Evolutionary conservation across 2,888 invertebrate species (phyloP), one percentile per base, ranked within the genome.

Genomic region (Netelia melanura): DNA sequence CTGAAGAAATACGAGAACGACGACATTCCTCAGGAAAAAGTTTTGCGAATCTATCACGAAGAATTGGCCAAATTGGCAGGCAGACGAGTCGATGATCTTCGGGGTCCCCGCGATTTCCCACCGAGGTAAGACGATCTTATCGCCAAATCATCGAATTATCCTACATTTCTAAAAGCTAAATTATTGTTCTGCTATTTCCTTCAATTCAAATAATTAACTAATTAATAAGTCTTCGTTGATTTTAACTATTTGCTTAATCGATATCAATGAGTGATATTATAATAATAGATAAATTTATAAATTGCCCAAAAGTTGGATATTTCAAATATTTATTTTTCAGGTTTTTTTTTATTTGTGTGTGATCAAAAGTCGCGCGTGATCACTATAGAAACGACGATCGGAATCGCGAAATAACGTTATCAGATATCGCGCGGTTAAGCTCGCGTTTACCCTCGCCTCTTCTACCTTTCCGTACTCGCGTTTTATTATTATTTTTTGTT

Each of bases 1-100:
- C 94, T 97, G 92, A 97, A 97, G 92, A 97, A 98, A 91, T 98
- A 98, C 94, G 97, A 98, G 94, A 98, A 98, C 94, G 98, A 97
- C 94, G 98, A 98, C 95, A 97, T 99, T 94, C 97, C 99, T 56
- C 98, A 99, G 93, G 99, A 99, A 93, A 98, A 98, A 94, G 98
- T 99, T 90, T 97, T 97, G 61, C 96, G 98, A 91, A 98, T 99
- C 91, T 99, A 99, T 93, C 98, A 99, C 91, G 98, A 98, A 92
- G 98, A 99, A 93, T 95, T 99, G 86, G 97, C 98, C 82, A 99
- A 99, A 93, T 96, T 99, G 78, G 98, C 98, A 96, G 97, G 96
- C 68, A 94, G 97, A 90, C 94, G 97, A 87, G 95, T 96, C 77
- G 97, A 97, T 70, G 97, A 97, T 88, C 95, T 97, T 89, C 96